Percentiles rank a stretch among this genome's conserved stretches.
Evolutionary conservation across 2,113 vertebrate species (phyloP).

Genomic region (Apaloderma vittatum): DNA sequence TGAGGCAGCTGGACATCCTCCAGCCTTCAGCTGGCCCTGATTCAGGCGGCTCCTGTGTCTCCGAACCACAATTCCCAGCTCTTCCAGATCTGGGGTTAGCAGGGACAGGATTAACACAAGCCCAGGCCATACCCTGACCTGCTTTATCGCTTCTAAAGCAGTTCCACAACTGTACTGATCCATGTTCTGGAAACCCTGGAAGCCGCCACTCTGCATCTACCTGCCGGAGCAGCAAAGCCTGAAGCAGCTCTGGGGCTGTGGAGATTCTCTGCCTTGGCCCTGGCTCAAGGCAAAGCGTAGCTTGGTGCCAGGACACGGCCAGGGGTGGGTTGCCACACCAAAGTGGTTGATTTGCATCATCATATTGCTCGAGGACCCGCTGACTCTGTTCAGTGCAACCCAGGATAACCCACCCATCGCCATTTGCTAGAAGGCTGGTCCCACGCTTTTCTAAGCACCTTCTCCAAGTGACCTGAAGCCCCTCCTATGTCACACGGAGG

Average conservation of each 20-base stretch:
- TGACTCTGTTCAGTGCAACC: not conserved
- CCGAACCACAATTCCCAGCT: fast-evolving
- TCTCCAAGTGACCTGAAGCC: not conserved
- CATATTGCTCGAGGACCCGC: not conserved
- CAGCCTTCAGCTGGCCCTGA: fast-evolving
- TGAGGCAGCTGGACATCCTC: not conserved
- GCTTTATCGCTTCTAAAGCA: not conserved
- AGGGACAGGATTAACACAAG: not conserved
- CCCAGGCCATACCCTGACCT: not conserved
- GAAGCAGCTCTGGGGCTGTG: fast-evolving
- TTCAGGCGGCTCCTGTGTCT: not conserved
- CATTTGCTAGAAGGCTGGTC: not conserved
- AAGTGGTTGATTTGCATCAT: not conserved
- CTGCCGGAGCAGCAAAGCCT: not conserved
- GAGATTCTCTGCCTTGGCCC: not conserved
- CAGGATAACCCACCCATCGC: not conserved
- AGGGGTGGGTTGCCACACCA: not conserved
- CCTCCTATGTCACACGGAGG: fast-evolving
- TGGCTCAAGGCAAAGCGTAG: not conserved
- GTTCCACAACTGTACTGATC: not conserved
- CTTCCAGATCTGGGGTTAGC: not conserved
- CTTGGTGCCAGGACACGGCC: not conserved
- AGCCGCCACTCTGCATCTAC: not conserved
- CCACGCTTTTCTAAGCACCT: not conserved
- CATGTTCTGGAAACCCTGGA: not conserved